Evolutionary conservation across 2,888 invertebrate genomes (phyloP).

Genomic region (Callimorpha dominula): DNA sequence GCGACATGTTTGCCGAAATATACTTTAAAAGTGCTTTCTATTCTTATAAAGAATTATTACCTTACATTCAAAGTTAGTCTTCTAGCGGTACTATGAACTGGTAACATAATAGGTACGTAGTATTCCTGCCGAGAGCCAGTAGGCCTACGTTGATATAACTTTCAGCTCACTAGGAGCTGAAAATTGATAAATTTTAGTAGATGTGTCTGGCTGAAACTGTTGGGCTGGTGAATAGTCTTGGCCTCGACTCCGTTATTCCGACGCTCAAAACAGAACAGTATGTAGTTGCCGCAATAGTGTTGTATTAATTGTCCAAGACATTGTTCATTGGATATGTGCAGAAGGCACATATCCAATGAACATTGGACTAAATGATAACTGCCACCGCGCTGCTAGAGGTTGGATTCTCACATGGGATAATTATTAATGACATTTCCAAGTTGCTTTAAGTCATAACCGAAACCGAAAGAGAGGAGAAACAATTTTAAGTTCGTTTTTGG

Average conservation of each 20-base stretch:
- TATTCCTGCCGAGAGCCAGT: too few species aligned
- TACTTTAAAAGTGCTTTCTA: constrained; percentile 73
- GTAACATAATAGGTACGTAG: neutral
- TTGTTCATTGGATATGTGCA: too few species aligned
- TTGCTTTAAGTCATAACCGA: neutral
- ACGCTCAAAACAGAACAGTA: too few species aligned
- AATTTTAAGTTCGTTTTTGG: too few species aligned
- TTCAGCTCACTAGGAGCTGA: too few species aligned
- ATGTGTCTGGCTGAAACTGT: too few species aligned
- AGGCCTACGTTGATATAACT: too few species aligned
- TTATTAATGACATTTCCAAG: neutral
- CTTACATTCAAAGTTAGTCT: constrained; percentile 28
- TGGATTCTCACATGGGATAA: neutral
- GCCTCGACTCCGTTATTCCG: too few species aligned
- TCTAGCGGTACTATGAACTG: constrained; percentile 1
- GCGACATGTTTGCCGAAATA: constrained; percentile 79
- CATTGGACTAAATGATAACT: neutral
- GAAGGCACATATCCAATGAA: too few species aligned
- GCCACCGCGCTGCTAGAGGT: neutral
- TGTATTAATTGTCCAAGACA: neutral
- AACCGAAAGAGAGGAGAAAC: neutral
- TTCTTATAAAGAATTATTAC: constrained; percentile 57
- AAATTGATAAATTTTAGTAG: too few species aligned
- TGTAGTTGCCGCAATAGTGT: too few species aligned
- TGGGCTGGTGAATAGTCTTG: too few species aligned